Base-by-base conservation (phyloP, 35 echinoderm and acorn worm genomes). In the Lytechinus variegatus region DNA sequence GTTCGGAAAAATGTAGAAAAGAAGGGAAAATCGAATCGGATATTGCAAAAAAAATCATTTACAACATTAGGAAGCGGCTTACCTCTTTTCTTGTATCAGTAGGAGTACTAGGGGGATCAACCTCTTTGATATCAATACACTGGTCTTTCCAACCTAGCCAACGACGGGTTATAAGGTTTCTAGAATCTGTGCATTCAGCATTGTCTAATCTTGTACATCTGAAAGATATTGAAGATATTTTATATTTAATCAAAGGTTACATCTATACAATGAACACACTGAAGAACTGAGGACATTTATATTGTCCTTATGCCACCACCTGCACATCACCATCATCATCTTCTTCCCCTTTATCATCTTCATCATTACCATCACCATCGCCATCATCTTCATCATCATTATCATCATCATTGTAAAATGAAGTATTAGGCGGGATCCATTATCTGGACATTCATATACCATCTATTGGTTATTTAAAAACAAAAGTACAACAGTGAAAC, bases 31-130 rank as follows among this genome's bases (percentile, higher is more conserved):
- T 44, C 33, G 33, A 2, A 44, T 44, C 2, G 33, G 33, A 44
- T 44, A 44, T 44, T 44, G 33, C 33, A 44, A 44, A 1, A 44
- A 44, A 44, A 44, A 44, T 44, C 33, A 2, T 0, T 44, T 44
- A 2, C 33, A 44, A 44, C 33, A 44, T 44, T 44, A 44, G 33
- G 33, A 44, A 44, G 33, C 2, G 19, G 3, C 93, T 94, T 52
- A 94, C 94, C 94, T 60, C 56, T 71, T 19, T 86, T 16, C 29
- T 27, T 21, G 95, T 55, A 54, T 95, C 95, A 19, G 33, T 95
- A 28, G 95, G 95, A 89, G 87, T 95, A 53, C 95, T 95, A 54
- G 95, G 86, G 29, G 95, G 95, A 52, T 86, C 87, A 28, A 95
- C 95, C 56, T 86, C 86, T 58, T 95, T 86, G 95, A 95, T 91